phyloP scores from a whole-genome alignment of 2,888 invertebrate genomes.

The Spodoptera picta region DNA sequence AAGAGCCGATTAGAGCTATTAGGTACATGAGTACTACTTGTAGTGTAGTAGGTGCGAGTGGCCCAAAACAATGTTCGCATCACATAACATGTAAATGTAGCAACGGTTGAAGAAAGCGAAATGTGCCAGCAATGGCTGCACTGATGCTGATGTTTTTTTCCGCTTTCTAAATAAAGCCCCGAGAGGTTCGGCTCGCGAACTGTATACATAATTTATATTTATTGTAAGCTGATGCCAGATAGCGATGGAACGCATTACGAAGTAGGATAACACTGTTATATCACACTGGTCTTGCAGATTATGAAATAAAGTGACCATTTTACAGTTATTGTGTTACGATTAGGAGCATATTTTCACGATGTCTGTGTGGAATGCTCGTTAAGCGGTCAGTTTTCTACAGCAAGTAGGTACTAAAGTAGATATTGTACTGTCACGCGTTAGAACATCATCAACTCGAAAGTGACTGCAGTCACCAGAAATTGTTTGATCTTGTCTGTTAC shows the following conservation, averaged over 20 bases:
- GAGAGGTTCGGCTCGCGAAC: constrained; percentile 55
- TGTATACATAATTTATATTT: constrained; percentile 40
- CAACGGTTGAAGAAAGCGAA: constrained; percentile 77
- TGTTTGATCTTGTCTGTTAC: constrained; percentile 52
- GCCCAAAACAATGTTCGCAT: constrained; percentile 61
- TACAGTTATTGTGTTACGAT: no score
- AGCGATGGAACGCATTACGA: neutral
- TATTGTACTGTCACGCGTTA: constrained; percentile 25
- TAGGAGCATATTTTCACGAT: no score
- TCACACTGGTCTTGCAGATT: neutral
- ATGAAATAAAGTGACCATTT: no score
- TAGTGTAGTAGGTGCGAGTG: constrained; percentile 46
- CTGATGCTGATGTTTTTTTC: constrained; percentile 80
- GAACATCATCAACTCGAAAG: constrained; percentile 36
- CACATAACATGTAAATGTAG: constrained; percentile 72
- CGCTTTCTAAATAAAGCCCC: constrained; percentile 82
- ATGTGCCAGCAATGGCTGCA: constrained; percentile 71
- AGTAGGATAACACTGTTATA: neutral
- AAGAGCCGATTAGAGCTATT: no score
- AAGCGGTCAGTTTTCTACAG: no score
- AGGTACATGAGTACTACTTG: constrained; percentile 33
- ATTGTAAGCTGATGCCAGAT: constrained; percentile 8
- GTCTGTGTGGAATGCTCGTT: no score
- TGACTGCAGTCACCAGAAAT: constrained; percentile 29
- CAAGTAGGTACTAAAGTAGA: no score